A percentile compares a stretch with the other conserved stretches of the same genome.
These are phyloP conservation scores for Sitta europaea DNA, from an alignment of 2,113 vertebrate species.

Conservation along the genomic window DNA sequence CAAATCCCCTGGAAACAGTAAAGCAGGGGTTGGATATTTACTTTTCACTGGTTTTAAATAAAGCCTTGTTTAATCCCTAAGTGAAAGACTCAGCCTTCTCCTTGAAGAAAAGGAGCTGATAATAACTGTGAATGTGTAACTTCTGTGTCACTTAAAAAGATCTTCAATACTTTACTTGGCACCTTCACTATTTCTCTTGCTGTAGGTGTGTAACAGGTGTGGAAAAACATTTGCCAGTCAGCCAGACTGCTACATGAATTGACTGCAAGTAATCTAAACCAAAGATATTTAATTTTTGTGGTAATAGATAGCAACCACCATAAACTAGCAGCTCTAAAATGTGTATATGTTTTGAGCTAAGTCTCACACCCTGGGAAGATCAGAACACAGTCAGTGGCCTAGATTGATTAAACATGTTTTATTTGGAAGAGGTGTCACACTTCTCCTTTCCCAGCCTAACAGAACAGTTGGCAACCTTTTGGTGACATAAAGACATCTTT, in stretches of 20 bases:
- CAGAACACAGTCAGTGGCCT: not conserved
- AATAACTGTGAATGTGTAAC: slow-evolving; percentile 1
- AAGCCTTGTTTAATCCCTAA: slow-evolving; percentile 10
- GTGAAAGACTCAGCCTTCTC: not conserved
- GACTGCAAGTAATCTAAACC: not conserved
- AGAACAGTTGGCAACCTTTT: not conserved
- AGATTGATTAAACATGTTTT: not conserved
- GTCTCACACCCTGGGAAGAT: not conserved
- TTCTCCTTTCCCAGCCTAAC: not conserved
- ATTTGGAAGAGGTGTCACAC: not conserved
- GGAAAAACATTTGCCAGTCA: not conserved
- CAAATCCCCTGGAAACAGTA: slow-evolving; percentile 11
- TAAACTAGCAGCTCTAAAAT: not conserved
- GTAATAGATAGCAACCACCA: not conserved
- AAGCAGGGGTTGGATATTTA: slow-evolving; percentile 14
- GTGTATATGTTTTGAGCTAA: not conserved
- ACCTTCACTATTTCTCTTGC: not conserved
- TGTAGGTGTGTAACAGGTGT: not conserved
- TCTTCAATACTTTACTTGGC: not conserved
- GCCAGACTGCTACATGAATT: not conserved
- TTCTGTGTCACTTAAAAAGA: not conserved
- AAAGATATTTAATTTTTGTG: not conserved
- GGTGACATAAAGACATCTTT: not conserved
- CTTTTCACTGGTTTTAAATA: slow-evolving; percentile 42
- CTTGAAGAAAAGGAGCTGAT: not conserved